Evolutionary conservation across 2,888 invertebrate genomes (phyloP).

Genomic region (Dryadula phaetusa): DNA sequence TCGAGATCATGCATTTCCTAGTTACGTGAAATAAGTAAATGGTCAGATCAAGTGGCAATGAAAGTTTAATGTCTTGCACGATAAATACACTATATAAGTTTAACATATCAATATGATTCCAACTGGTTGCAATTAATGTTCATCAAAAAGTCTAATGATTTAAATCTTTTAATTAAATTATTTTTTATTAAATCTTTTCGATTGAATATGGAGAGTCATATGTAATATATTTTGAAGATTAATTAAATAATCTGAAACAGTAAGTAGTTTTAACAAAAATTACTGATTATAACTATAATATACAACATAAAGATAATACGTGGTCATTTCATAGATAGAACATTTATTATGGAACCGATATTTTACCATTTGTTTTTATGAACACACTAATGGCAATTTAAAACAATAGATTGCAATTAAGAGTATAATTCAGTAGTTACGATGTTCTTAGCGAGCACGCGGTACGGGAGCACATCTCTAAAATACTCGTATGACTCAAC

Average conservation of each 20-base stretch:
- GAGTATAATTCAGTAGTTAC: conserved; percentile 33
- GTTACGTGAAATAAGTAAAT: neutral
- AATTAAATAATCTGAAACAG: neutral
- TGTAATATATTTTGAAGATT: too few relatives aligned
- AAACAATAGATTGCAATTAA: conserved; percentile 37
- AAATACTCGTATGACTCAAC: conserved; percentile 78
- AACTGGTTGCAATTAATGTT: neutral
- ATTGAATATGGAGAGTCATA: too few relatives aligned
- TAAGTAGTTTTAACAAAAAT: neutral
- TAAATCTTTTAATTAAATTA: too few relatives aligned
- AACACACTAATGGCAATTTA: neutral
- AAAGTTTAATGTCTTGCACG: neutral
- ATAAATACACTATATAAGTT: neutral
- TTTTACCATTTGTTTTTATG: neutral
- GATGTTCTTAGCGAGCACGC: conserved; percentile 38
- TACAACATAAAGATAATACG: neutral
- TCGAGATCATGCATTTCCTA: conserved; percentile 24
- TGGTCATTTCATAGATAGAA: neutral
- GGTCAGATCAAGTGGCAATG: neutral
- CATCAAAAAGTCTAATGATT: conserved; percentile 1
- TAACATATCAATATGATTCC: neutral
- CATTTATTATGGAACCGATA: neutral
- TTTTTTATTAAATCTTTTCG: too few relatives aligned
- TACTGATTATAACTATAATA: neutral
- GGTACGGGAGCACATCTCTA: conserved; percentile 53